phyloP scores from a whole-genome alignment of 2,888 invertebrate species.

The Microchrysa polita region DNA sequence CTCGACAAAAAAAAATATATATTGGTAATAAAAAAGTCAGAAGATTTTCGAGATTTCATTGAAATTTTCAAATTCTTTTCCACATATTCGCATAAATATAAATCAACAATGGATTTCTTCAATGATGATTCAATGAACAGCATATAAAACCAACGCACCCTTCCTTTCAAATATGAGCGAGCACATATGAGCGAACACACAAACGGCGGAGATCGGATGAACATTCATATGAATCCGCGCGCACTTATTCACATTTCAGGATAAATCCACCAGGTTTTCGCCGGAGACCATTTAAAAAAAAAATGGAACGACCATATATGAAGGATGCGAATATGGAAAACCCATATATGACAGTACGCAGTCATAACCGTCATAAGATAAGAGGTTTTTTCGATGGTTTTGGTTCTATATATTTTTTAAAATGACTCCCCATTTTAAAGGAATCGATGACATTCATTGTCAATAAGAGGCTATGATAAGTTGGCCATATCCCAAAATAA shows the following conservation, averaged over 20 bases:
- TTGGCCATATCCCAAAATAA: slow-evolving; percentile 51
- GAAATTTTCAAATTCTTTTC: slow-evolving; percentile 32
- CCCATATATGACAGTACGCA: slow-evolving; percentile 14
- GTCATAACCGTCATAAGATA: slow-evolving; percentile 40
- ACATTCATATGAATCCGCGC: background rate
- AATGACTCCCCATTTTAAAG: slow-evolving; percentile 47
- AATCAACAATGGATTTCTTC: slow-evolving; percentile 47
- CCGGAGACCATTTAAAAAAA: slow-evolving; percentile 20
- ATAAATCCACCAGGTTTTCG: slow-evolving; percentile 12
- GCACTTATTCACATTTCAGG: slow-evolving; percentile 6
- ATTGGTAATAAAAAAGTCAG: slow-evolving; percentile 25
- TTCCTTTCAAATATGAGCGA: background rate
- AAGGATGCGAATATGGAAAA: slow-evolving; percentile 11
- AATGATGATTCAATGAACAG: slow-evolving; percentile 39
- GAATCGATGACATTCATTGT: slow-evolving; percentile 43
- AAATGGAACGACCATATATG: too few relatives aligned
- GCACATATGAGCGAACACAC: background rate
- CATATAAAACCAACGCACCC: slow-evolving; percentile 29
- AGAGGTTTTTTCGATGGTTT: slow-evolving; percentile 22
- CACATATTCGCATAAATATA: slow-evolving; percentile 48
- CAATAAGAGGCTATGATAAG: slow-evolving; percentile 49
- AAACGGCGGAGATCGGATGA: background rate
- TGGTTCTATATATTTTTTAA: slow-evolving; percentile 18
- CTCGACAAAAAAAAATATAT: slow-evolving; percentile 23
- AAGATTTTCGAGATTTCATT: slow-evolving; percentile 31